Evolutionary conservation across 2,888 invertebrate genomes (phyloP), one percentile per base, ranked within the genome.

Genomic region (Dasypolia templi): DNA sequence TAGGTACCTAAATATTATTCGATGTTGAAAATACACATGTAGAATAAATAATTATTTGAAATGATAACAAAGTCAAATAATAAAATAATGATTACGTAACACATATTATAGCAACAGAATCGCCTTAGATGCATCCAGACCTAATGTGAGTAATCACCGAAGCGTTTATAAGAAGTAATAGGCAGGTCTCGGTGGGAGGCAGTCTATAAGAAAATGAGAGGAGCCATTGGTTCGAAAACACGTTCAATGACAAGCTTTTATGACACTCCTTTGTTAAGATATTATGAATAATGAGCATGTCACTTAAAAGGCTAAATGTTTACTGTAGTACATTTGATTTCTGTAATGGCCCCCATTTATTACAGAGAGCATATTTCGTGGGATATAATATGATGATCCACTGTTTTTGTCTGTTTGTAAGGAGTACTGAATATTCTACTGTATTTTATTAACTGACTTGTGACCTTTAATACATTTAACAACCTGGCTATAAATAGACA

Each of bases 201-300:
- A 89, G 91, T 91, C 88, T 87, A 81, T 87, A 88, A 88, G 90
- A 92, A 92, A 92, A 92, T 90, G 89, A 89, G 88, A 86, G 87
- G 84, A 88, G 68, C 86, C 86, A 91, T 87, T 89, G 90, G 87
- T 87, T 88, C 77, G 90, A 89, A 91, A 92, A 89, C 88, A 87
- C 79, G 87, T 86, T 89, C 89, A 88, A 87, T 87, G 86, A 79
- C 87, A 70, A 77, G 51, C 82, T 79, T 79, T 82, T 84, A 78
- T 68, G 72, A 64, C 74, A 79, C 76, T 80, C 70, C 76, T 84
- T 82, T 87, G 82, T 87, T 79, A 66, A 65, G 32, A 63, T 76
- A 69, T 76, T 62, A 67, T 79, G 62, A 78, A 73, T 83, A 83
- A 81, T 79, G 83, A 73, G 56, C 58, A 29, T 55, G 42, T 59